Conservation (phyloP, 2,888 invertebrate species). For the Andrena marginata region DNA sequence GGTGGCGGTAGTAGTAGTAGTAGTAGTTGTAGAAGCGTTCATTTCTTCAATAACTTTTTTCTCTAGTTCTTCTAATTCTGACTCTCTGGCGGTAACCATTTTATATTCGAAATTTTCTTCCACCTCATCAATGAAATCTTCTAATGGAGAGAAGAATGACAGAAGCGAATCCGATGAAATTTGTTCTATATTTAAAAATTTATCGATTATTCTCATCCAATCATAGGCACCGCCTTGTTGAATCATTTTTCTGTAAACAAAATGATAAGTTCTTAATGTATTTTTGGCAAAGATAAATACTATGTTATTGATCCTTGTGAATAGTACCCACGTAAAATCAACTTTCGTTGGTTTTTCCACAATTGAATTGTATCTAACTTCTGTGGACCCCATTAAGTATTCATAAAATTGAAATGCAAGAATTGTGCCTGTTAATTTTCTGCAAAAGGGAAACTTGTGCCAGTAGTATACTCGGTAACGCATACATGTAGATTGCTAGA, state of each 20-base stretch:
- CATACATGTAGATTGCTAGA: not conserved
- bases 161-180: slow-evolving; percentile 69
- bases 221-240: slow-evolving; percentile 70
- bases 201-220: slow-evolving; percentile 72
- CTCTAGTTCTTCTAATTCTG: slow-evolving; percentile 73
- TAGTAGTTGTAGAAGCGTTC: slow-evolving; percentile 72
- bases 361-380: slow-evolving; percentile 73
- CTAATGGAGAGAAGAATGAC: slow-evolving; percentile 76
- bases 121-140: slow-evolving; percentile 74
- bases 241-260: slow-evolving; percentile 75
- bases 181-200: slow-evolving; percentile 70
- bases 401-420: slow-evolving; percentile 81
- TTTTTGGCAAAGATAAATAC: not conserved
- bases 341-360: slow-evolving; percentile 59
- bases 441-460: slow-evolving; percentile 54
- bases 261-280: not conserved
- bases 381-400: slow-evolving; percentile 76
- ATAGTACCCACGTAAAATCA: slow-evolving; percentile 75
- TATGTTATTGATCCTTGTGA: not conserved
- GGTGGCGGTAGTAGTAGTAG: slow-evolving; percentile 65
- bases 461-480: not conserved
- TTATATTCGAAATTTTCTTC: slow-evolving; percentile 65
- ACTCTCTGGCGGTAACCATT: slow-evolving; percentile 63
- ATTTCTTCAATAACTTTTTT: slow-evolving; percentile 69
- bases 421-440: slow-evolving; percentile 78